phyloP scores from a whole-genome alignment of 2,888 invertebrate genomes.

The Dynastes grantii region DNA sequence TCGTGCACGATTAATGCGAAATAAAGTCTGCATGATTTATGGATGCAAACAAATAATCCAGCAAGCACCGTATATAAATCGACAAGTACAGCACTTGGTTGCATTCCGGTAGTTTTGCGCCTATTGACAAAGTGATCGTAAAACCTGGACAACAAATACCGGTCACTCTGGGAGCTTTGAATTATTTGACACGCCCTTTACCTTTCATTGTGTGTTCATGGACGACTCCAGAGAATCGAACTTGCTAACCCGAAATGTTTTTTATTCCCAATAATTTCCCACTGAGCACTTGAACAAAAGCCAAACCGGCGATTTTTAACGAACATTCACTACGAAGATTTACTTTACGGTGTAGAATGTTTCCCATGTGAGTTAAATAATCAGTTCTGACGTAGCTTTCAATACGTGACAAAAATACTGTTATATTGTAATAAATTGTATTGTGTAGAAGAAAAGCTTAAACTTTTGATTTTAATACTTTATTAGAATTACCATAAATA shows the following conservation, averaged over 20 bases:
- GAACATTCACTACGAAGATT: neutral
- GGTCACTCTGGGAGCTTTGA: constrained; percentile 22
- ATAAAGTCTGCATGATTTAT: constrained; percentile 35
- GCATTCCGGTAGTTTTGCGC: constrained; percentile 35
- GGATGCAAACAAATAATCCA: constrained; percentile 39
- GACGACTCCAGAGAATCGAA: constrained; percentile 8
- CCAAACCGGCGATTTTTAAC: neutral
- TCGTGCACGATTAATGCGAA: constrained; percentile 23
- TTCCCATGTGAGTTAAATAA: too few species aligned
- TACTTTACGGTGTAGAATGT: neutral
- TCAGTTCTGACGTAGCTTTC: too few species aligned
- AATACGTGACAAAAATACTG: too few species aligned
- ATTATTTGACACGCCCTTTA: constrained; percentile 41
- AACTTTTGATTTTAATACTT: too few species aligned
- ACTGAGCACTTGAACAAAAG: neutral
- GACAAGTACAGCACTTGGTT: constrained; percentile 23
- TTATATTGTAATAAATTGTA: too few species aligned
- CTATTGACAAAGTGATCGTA: constrained; percentile 27
- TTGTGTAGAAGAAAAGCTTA: too few species aligned
- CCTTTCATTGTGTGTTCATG: constrained; percentile 31
- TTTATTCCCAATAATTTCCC: constrained; percentile 20
- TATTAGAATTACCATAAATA: too few species aligned
- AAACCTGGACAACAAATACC: constrained; percentile 38
- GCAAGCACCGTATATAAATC: constrained; percentile 29
- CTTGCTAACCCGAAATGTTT: constrained; percentile 5